Evolutionary conservation across 2,797 vertebrate genomes (phyloP).

Genomic region (Parauchenoglanis punctatus): DNA sequence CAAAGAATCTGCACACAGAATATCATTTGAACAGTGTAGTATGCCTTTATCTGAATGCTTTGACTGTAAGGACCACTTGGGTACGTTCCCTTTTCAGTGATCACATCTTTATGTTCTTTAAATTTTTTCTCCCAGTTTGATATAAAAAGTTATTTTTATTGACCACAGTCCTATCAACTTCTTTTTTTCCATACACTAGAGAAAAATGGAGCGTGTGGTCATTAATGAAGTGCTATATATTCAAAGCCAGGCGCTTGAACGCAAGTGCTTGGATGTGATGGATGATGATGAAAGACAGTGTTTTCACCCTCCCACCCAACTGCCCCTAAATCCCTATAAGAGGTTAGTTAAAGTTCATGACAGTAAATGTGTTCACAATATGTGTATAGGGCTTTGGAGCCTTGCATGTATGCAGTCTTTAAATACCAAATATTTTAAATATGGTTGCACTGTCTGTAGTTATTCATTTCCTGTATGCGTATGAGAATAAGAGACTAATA

Average conservation of each 20-base stretch:
- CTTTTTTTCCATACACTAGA: slow-evolving; percentile 14
- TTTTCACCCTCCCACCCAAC: slow-evolving; percentile 26
- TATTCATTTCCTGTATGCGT: slow-evolving; percentile 44
- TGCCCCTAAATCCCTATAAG: slow-evolving; percentile 41
- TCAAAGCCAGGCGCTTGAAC: slow-evolving; percentile 66
- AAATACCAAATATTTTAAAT: slow-evolving; percentile 56
- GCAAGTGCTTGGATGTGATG: slow-evolving; percentile 76
- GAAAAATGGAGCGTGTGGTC: slow-evolving; percentile 52
- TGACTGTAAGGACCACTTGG: slow-evolving; percentile 20
- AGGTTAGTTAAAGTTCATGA: slow-evolving; percentile 48
- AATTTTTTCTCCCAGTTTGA: slow-evolving; percentile 23
- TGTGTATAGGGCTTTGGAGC: slow-evolving; percentile 42
- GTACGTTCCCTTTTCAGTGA: slow-evolving; percentile 13
- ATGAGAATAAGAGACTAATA: slow-evolving; percentile 49
- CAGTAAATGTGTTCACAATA: slow-evolving; percentile 42
- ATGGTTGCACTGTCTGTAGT: slow-evolving; percentile 49
- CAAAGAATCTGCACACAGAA: slow-evolving; percentile 22
- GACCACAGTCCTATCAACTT: slow-evolving; percentile 45
- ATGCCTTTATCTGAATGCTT: background rate
- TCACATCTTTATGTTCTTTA: background rate
- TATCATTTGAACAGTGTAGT: slow-evolving; percentile 11
- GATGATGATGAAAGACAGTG: slow-evolving; percentile 41
- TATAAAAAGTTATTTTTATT: slow-evolving; percentile 21
- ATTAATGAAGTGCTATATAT: slow-evolving; percentile 76
- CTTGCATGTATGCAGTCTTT: slow-evolving; percentile 47